A percentile compares a stretch with the other conserved stretches of the same genome.
Evolutionary conservation across 2,888 invertebrate species (phyloP).

Genomic region (Tinea pellionella): DNA sequence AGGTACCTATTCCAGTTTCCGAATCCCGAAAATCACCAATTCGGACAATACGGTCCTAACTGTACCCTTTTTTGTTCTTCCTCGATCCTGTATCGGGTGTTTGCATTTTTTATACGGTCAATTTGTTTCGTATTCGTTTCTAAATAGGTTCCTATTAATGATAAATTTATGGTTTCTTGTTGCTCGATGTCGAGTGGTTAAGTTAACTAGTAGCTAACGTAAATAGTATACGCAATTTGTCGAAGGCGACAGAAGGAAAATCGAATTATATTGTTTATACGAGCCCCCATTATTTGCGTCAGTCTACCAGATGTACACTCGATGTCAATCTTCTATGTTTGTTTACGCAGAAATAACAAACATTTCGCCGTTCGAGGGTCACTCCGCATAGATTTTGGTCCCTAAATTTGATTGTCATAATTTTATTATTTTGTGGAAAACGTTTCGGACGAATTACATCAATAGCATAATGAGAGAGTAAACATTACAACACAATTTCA

Average conservation of each 20-base stretch:
- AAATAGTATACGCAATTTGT: slow-evolving; percentile 44
- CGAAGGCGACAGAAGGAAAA: slow-evolving; percentile 40
- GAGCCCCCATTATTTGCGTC: slow-evolving; percentile 62
- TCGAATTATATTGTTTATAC: slow-evolving; percentile 63
- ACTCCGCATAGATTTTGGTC: slow-evolving; percentile 44
- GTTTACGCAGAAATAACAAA: slow-evolving; percentile 66
- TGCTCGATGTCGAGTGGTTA: neutral
- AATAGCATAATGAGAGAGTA: neutral
- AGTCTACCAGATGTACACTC: slow-evolving; percentile 64
- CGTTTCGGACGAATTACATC: neutral
- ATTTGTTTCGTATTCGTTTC: slow-evolving; percentile 6
- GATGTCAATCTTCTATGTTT: slow-evolving; percentile 62
- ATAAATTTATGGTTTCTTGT: slow-evolving; percentile 1
- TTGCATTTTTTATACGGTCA: slow-evolving; percentile 17
- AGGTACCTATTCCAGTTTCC: slow-evolving; percentile 39
- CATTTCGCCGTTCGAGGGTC: slow-evolving; percentile 50
- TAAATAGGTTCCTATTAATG: slow-evolving; percentile 2
- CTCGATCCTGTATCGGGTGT: slow-evolving; percentile 18
- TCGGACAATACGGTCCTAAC: slow-evolving; percentile 39
- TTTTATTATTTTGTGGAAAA: slow-evolving; percentile 32
- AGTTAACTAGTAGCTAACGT: neutral
- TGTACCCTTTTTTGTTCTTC: slow-evolving; percentile 50
- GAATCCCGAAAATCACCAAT: slow-evolving; percentile 27
- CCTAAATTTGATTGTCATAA: slow-evolving; percentile 58
- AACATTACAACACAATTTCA: neutral